Conservation (phyloP, 2,888 invertebrate species). For the Xestia sexstrigata region DNA sequence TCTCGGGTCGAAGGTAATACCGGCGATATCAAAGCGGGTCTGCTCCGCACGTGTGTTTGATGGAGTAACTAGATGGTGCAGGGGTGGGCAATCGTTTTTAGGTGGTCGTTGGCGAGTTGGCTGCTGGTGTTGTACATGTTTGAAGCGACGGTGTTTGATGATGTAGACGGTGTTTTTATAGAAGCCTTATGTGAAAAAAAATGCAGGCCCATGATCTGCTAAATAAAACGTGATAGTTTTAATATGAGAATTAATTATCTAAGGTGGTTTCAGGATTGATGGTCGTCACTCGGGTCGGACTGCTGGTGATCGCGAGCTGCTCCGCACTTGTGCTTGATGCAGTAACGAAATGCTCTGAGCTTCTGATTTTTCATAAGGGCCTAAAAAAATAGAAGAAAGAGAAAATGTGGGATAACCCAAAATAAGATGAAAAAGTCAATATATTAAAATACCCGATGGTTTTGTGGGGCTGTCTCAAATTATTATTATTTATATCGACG, state of each 20-base stretch:
- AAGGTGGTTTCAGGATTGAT: constrained; percentile 80
- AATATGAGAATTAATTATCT: constrained; percentile 77
- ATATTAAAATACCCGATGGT: not conserved
- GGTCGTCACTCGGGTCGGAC: constrained; percentile 69
- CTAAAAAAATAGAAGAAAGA: not conserved
- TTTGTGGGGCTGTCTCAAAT: not conserved
- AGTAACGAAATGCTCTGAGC: not conserved
- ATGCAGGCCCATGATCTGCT: too few species aligned
- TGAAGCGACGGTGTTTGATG: not conserved
- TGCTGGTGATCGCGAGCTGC: not conserved
- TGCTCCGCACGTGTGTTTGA: constrained; percentile 59
- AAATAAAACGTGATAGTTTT: not conserved
- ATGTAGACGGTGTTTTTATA: too few species aligned
- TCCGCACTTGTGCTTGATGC: constrained; percentile 42
- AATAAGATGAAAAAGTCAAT: too few species aligned
- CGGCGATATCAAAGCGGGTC: constrained; percentile 83
- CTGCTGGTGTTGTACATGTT: not conserved
- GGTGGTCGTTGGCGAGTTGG: not conserved
- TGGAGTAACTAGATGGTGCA: constrained; percentile 38
- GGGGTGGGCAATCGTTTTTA: constrained; percentile 20
- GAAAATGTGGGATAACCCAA: too few species aligned
- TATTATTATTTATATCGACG: too few species aligned
- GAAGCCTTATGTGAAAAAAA: too few species aligned
- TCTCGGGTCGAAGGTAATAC: constrained; percentile 86
- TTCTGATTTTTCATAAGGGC: not conserved